Evolutionary conservation across 2,113 vertebrate genomes (phyloP), one percentile per base, ranked within the genome.

Genomic region (Pygoscelis adeliae): DNA sequence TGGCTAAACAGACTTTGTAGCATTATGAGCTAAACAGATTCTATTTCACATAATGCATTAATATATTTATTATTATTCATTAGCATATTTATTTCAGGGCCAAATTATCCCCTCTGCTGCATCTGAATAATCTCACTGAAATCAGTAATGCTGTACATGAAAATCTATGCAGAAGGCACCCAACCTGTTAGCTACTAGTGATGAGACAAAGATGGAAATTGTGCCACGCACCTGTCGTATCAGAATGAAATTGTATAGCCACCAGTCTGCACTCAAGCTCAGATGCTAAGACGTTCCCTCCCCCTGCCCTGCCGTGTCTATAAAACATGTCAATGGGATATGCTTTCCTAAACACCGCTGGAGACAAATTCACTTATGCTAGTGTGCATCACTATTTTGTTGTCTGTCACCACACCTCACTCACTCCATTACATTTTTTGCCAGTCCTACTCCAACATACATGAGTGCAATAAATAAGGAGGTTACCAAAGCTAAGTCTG

Each of bases 61-160:
- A 86, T 80, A 3, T n/a, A 93, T 76, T 82, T 95, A 71, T 87
- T 93, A 92, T 69, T 95, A 78, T n/a, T 79, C 61, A 93, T 87
- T 90, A 89, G 36, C 34, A 61, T 85, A 47, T 72, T 95, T 87
- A 94, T 95, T 91, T 80, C 52, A 63, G 52, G 81, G 52, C 10
- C 36, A 89, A 87, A 96, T 89, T 61, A 89, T 27, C 49, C 40
- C 69, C 80, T 79, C 56, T n/a, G 56, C 47, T 92, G 25, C 19
- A 65, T 34, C 1, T 65, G 27, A 67, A 44, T 27, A 86, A 88
- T 23, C 44, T 40, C 34, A 63, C 13, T 49, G 49, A 84, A 87
- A 90, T 66, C 44, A 70, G 44, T 61, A 69, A 63, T 52, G 69
- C 61, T 70, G 44, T 42, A 83, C 49, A 40, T 6, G 18, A 63